Conservation (phyloP, 2,113 vertebrate species). For the Garra rufa region DNA sequence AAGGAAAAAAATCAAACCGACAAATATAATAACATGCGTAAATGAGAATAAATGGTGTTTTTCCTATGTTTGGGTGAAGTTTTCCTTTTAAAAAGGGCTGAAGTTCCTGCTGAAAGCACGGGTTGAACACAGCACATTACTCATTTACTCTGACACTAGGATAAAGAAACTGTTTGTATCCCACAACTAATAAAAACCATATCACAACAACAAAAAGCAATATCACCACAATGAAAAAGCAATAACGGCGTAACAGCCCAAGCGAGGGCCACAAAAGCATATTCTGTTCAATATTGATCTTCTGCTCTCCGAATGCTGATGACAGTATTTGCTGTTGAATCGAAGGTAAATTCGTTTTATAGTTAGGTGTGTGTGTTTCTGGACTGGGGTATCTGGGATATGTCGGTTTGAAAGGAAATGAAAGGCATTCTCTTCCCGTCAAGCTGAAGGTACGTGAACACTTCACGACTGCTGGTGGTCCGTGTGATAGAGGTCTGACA, state of each 20-base stretch:
- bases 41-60: background rate
- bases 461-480: background rate
- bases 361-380: background rate
- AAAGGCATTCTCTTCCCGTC: background rate
- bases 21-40: background rate
- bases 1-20: background rate
- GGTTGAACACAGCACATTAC: constrained; percentile 29
- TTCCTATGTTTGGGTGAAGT: background rate
- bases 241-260: constrained; percentile 48
- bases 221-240: constrained; percentile 63
- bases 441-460: background rate
- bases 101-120: background rate
- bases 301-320: constrained; percentile 25
- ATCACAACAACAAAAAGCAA: constrained; percentile 61
- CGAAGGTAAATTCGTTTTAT: constrained; percentile 49
- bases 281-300: constrained; percentile 38
- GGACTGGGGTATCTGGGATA: background rate
- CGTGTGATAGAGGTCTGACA: background rate
- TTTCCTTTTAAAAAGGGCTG: background rate
- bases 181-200: constrained; percentile 57
- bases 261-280: constrained; percentile 44
- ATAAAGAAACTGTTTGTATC: constrained; percentile 35
- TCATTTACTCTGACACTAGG: constrained; percentile 50
- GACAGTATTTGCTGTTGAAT: constrained; percentile 14
- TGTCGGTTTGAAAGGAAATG: background rate